Conservation (phyloP, 2,113 vertebrate species). For the Ursus arctos region DNA sequence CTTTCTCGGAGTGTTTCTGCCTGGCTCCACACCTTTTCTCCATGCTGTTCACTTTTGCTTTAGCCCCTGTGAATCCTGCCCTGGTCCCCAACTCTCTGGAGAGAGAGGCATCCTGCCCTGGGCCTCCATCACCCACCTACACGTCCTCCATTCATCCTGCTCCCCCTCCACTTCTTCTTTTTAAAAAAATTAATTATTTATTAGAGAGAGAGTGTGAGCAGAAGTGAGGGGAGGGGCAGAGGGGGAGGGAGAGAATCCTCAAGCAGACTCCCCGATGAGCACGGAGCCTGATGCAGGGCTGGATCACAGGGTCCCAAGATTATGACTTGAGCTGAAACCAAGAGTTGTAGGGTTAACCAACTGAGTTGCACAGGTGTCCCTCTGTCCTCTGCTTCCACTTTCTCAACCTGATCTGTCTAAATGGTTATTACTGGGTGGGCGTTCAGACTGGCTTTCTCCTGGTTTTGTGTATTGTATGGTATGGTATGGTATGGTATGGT, state of each 20-base stretch:
- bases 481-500: background rate
- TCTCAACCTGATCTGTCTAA: background rate
- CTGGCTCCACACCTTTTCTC: background rate
- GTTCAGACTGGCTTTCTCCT: background rate
- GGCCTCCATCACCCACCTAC: background rate
- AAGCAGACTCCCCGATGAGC: background rate
- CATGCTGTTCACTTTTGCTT: background rate
- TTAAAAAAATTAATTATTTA: background rate
- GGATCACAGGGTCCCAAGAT: background rate
- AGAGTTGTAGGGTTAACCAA: background rate
- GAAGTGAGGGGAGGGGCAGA: background rate
- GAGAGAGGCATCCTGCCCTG: accelerated
- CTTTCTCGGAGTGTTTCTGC: background rate
- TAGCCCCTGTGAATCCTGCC: background rate
- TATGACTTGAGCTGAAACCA: background rate
- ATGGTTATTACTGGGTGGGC: background rate
- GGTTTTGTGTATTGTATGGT: background rate
- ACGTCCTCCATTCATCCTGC: background rate
- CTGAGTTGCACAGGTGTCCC: background rate
- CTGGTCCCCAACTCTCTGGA: background rate
- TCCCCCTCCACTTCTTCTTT: background rate
- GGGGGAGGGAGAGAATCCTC: background rate
- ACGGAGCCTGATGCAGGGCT: background rate
- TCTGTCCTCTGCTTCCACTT: background rate
- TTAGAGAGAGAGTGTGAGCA: background rate